Evolutionary conservation across 2,888 invertebrate species (phyloP), one percentile per base, ranked within the genome.

Genomic region (Nephrotoma flavescens): DNA sequence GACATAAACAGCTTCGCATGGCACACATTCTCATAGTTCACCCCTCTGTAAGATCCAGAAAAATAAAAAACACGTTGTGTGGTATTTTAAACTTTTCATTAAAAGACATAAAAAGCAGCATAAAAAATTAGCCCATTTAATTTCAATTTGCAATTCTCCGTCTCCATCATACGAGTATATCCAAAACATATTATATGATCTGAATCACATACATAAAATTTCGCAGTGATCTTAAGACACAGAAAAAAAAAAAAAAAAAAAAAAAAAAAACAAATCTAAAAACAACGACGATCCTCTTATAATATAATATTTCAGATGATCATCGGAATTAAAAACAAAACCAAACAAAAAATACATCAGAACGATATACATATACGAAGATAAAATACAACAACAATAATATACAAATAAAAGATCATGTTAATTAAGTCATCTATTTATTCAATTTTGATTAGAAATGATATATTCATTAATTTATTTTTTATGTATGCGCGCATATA

Each of bases 351-450:
- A 71, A 71, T 31, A 71, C 71, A 71, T 71, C 71, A 71, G 71
- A 71, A 71, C 71, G 71, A 71, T 19, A 19, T 19, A 19, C 31
- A 44, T 44, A 31, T 31, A 84, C 84, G 84, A 84, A 42, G 42
- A 84, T 42, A 84, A 84, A 84, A 84, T 84, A n/a, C 84, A 42
- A 84, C 84, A 84, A 42, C 42, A 41, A 84, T 47, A 84, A 41
- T 84, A 7, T 84, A 47, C 47, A 12, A 31, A 71, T 71, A 71
- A 31, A 71, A 71, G 19, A 71, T 85, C 85, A 85, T 85, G 85
- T 44, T 85, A 85, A 85, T 85, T 85, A 85, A 85, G 85, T 85
- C 85, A 85, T 85, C 85, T 85, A 85, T 85, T 85, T 85, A 85
- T 85, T 44, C 85, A 85, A 85, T 85, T 85, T 85, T 85, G 85